phyloP scores from a whole-genome alignment of 2,888 invertebrate species.

The Trichopoda pennipes region DNA sequence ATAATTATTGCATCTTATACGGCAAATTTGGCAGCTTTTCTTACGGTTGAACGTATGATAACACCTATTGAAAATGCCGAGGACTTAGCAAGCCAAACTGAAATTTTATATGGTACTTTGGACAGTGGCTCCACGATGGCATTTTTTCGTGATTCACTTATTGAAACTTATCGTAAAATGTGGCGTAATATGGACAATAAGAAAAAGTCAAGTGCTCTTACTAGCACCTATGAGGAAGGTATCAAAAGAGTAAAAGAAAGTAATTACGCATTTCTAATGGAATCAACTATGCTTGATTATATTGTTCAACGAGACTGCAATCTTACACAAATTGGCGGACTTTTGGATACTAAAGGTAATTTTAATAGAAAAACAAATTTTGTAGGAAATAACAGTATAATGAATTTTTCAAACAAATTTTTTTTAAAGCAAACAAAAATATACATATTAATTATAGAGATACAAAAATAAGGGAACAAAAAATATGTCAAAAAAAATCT shows the following conservation, averaged over 20 bases:
- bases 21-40: constrained; percentile 94
- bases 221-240: constrained; percentile 88
- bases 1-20: constrained; percentile 96
- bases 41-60: constrained; percentile 94
- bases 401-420: no score
- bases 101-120: constrained; percentile 91
- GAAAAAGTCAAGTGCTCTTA: constrained; percentile 86
- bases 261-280: constrained; percentile 94
- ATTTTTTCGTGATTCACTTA: constrained; percentile 91
- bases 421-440: no score
- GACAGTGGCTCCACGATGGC: constrained; percentile 93
- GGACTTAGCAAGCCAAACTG: constrained; percentile 90
- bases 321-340: constrained; percentile 92
- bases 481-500: no score
- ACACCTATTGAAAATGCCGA: constrained; percentile 93
- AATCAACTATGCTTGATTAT: constrained; percentile 93
- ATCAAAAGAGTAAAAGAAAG: constrained; percentile 88
- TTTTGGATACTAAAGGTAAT: constrained; percentile 89
- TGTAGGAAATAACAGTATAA: no score
- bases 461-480: no score
- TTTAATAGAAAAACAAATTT: no score
- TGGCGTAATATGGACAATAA: constrained; percentile 89
- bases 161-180: constrained; percentile 90
- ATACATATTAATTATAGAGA: no score
- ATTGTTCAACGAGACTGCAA: constrained; percentile 91